Evolutionary conservation across 2,113 vertebrate species (phyloP), one percentile per base, ranked within the genome.

Genomic region (Isurus oxyrinchus): DNA sequence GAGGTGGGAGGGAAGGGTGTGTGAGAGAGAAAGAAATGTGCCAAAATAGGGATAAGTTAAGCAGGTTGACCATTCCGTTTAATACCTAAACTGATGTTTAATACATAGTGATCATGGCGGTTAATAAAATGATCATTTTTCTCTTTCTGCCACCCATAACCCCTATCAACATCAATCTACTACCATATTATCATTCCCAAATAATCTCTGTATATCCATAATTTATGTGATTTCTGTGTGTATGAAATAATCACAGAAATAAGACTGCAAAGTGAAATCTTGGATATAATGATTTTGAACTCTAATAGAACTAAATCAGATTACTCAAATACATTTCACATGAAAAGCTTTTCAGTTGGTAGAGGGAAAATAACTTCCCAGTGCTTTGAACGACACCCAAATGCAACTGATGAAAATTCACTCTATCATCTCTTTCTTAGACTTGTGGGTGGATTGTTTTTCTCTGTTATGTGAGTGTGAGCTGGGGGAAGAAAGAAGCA

Each of bases 211-310:
- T 8, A 81, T 81, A 40, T 40, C 14, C n/a, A 35, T 44, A 81
- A 40, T 19, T 40, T 4, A 81, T 81, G 3, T n/a, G 35, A 40
- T 81, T 40, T 40, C 31, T 31, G 35, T 76, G 72, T 76, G 31
- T 81, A 16, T 81, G 79, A 81, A 81, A 40, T 81, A 40, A 81
- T 81, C n/a, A 72, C 69, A 81, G n/a, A 76, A 10, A 76, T 35
- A 2, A 35, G 72, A 19, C 35, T 81, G n/a, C 79, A 81, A 81
- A 76, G 72, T 76, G 72, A 31, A 44, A 81, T 19, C n/a, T 40
- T n/a, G n/a, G 79, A 81, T 81, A 81, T 81, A 81, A 81, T 81
- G 79, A 81, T 81, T 81, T 81, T 81, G 13, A 81, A 81, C 79
- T 16, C n/a, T 40, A 40, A 40, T 76, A 76, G 7, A n/a, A 76